Conservation (phyloP, 1,140 invertebrate genomes). For the Drosophila melanica region DNA sequence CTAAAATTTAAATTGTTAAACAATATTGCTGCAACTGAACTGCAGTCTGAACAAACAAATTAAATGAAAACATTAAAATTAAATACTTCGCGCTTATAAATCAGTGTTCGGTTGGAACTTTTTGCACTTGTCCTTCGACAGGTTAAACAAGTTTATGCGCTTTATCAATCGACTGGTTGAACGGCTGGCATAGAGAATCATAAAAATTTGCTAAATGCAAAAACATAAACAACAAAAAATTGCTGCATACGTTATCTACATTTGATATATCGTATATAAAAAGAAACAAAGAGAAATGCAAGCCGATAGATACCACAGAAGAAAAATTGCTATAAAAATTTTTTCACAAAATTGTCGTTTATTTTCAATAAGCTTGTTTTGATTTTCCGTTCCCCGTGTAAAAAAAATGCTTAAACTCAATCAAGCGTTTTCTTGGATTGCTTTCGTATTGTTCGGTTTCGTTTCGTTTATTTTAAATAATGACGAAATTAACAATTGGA, state of each 20-base stretch:
- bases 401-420: slow-evolving; percentile 50
- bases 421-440: slow-evolving; percentile 63
- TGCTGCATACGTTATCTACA: slow-evolving; percentile 4
- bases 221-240: too few species aligned
- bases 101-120: slow-evolving; percentile 34
- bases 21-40: not conserved
- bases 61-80: not conserved
- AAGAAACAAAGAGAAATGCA: not conserved
- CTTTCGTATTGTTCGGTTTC: slow-evolving; percentile 31
- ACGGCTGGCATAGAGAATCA: not conserved
- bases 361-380: slow-evolving; percentile 10
- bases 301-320: slow-evolving; percentile 1
- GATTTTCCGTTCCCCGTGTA: slow-evolving; percentile 5
- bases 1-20: not conserved
- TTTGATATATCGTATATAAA: slow-evolving; percentile 1
- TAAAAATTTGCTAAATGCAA: slow-evolving; percentile 1
- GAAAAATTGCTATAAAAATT: slow-evolving; percentile 3
- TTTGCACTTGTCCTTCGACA: slow-evolving; percentile 58
- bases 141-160: slow-evolving; percentile 60
- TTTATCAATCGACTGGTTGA: slow-evolving; percentile 32
- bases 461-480: slow-evolving; percentile 32
- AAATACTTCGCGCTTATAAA: slow-evolving; percentile 14
- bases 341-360: slow-evolving; percentile 15
- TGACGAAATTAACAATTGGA: slow-evolving; percentile 17
- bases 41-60: slow-evolving; percentile 5